Base-by-base conservation (phyloP, 2,113 vertebrate genomes). In the Rhipidura dahli region DNA sequence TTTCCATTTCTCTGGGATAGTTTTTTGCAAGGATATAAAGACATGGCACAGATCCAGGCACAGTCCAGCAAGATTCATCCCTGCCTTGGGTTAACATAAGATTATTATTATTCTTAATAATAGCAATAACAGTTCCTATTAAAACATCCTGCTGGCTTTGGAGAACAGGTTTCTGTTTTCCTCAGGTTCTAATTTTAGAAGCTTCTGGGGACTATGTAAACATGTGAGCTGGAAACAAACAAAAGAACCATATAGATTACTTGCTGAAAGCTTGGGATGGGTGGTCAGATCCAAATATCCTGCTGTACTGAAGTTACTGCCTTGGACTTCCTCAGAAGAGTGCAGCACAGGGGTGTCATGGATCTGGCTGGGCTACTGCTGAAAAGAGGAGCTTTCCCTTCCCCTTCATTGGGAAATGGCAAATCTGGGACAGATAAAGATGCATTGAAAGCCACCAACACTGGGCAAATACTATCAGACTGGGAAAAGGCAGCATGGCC, bases 101-200 rank as follows among this genome's bases (percentile, higher is more conserved):
- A 60, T 87, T 71, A 83, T 91, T 95, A 71, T 44, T 89, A 44
- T 50, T 83, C 59, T 81, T 92, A 90, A 87, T 91, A 94, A 89
- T 11, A 80, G 89, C 93, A 94, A 81, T 84, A 96, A 68, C 30
- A 82, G 45, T 76, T 73, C 83, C 80, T 90, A 53, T 64, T 71
- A 81, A 90, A 69, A 40, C 80, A 73, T 60, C 69, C 92, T 96
- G 68, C 59, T 73, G 37, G 51, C 79, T 89, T 83, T 4, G 2
- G 94, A 96, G 82, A 92, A 59, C 66, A 87, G 68, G 87, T 92
- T 93, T 56, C 71, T 86, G 3, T 81, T 83, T 90, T 96, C 72
- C 88, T 86, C 56, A 30, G 70, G 68, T 90, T 92, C 93, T 66
- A 70, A 93, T 88, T 93, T 95, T 90, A 86, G 96, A 86, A 71